A percentile compares a stretch with the other conserved stretches of the same genome.
These are phyloP conservation scores for Omphaloscelis lunosa DNA, from an alignment of 2,888 invertebrate genomes.

Conservation along the genomic window DNA sequence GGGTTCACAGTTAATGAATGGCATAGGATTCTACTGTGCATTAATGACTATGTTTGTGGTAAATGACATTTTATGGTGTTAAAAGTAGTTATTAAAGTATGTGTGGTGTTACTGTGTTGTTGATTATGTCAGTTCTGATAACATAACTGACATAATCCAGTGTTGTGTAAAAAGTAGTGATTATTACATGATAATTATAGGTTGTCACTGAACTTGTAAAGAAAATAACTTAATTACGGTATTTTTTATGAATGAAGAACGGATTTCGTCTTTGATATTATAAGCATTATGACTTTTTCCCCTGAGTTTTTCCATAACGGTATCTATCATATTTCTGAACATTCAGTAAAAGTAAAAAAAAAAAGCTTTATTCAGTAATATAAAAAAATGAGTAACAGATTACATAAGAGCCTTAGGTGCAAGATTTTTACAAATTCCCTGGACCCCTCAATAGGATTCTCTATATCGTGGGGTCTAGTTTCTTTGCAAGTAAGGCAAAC, in stretches of 20 bases:
- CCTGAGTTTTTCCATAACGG: not conserved
- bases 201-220: not conserved
- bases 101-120: not conserved
- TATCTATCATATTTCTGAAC: not conserved
- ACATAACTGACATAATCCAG: too few species aligned
- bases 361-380: too few species aligned
- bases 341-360: too few species aligned
- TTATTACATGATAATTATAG: not conserved
- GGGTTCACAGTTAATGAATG: constrained; percentile 19
- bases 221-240: not conserved
- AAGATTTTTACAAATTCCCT: too few species aligned
- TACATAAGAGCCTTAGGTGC: too few species aligned
- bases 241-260: not conserved
- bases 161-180: not conserved
- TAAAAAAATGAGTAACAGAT: too few species aligned
- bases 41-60: constrained; percentile 4
- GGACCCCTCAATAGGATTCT: too few species aligned
- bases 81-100: constrained; percentile 9
- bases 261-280: not conserved
- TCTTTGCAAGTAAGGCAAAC: too few species aligned
- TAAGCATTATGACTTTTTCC: not conserved
- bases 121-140: constrained; percentile 8
- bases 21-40: not conserved
- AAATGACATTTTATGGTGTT: constrained; percentile 19
- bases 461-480: too few species aligned